Evolutionary conservation across 1,140 invertebrate genomes (phyloP).

Genomic region (Drosophila ohnishii): DNA sequence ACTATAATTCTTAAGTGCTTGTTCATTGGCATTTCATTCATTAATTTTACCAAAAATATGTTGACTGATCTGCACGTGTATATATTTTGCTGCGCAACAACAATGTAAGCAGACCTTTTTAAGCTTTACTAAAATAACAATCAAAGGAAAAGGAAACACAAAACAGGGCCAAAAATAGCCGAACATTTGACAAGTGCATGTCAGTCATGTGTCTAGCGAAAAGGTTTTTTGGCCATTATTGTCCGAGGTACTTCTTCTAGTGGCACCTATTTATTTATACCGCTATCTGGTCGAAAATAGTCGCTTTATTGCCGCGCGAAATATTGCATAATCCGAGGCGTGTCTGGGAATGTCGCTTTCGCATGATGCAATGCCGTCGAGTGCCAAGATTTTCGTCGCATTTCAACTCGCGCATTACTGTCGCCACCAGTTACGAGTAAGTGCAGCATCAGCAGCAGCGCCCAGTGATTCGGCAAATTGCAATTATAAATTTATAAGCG

Average conservation of each 20-base stretch:
- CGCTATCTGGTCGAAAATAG: conserved; percentile 58
- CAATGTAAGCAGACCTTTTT: conserved; percentile 67
- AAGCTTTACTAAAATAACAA: conserved; percentile 54
- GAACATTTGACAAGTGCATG: conserved; percentile 77
- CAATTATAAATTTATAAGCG: conserved; percentile 53
- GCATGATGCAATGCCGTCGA: conserved; percentile 68
- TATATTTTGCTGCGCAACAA: conserved; percentile 8
- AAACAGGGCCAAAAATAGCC: conserved; percentile 65
- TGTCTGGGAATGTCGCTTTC: conserved; percentile 75
- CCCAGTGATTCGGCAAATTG: conserved; percentile 57
- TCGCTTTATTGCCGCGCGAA: conserved; percentile 41
- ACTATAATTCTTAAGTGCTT: neutral
- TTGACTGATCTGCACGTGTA: neutral
- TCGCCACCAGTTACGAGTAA: conserved; percentile 60
- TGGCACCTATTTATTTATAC: conserved; percentile 35
- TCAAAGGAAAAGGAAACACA: conserved; percentile 23
- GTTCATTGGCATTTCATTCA: neutral
- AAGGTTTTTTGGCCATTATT: conserved; percentile 38
- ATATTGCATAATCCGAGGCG: conserved; percentile 75
- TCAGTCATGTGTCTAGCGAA: conserved; percentile 47
- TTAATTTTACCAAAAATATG: neutral
- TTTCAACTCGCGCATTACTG: conserved; percentile 44
- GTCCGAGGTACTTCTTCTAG: conserved; percentile 17
- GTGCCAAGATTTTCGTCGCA: conserved; percentile 69
- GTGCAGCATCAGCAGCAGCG: conserved; percentile 17